Conservation (phyloP, 1,140 invertebrate genomes). For the Ips nitidus region DNA sequence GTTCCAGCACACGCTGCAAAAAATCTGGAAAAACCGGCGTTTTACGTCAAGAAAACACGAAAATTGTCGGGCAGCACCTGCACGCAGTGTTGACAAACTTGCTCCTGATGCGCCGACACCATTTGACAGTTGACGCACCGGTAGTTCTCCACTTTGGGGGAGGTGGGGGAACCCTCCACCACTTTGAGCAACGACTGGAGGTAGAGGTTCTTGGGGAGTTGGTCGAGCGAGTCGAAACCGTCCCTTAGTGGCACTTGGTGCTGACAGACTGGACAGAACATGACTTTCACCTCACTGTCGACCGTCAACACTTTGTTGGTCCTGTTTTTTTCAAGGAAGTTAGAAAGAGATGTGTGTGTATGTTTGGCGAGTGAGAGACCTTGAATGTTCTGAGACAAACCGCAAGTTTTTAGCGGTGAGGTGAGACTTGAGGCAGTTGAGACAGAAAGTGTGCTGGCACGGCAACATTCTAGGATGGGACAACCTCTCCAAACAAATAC, state of each 20-base stretch:
- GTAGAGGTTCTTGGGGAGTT: constrained; percentile 61
- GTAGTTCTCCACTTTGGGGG: constrained; percentile 38
- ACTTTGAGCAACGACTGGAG: constrained; percentile 58
- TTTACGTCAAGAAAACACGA: background rate
- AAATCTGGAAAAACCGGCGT: constrained; percentile 51
- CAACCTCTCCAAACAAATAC: constrained; percentile 69
- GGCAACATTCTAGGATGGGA: constrained; percentile 69
- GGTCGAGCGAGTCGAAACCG: constrained; percentile 51
- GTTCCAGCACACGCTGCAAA: constrained; percentile 60
- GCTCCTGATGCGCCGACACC: constrained; percentile 52
- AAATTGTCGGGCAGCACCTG: constrained; percentile 51
- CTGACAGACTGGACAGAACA: constrained; percentile 46
- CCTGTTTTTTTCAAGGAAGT: no score
- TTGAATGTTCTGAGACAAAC: background rate
- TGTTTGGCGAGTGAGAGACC: background rate
- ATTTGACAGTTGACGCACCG: constrained; percentile 54
- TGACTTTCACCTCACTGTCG: constrained; percentile 21
- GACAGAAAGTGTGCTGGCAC: constrained; percentile 77
- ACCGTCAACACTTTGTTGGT: background rate
- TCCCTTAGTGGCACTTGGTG: constrained; percentile 49
- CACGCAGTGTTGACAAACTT: constrained; percentile 59
- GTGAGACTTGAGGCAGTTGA: constrained; percentile 60
- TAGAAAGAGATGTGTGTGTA: background rate
- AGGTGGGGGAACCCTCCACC: constrained; percentile 39
- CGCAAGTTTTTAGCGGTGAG: constrained; percentile 44